Conservation (phyloP, 2,797 vertebrate species). For the Sphenopsis melanotis region DNA sequence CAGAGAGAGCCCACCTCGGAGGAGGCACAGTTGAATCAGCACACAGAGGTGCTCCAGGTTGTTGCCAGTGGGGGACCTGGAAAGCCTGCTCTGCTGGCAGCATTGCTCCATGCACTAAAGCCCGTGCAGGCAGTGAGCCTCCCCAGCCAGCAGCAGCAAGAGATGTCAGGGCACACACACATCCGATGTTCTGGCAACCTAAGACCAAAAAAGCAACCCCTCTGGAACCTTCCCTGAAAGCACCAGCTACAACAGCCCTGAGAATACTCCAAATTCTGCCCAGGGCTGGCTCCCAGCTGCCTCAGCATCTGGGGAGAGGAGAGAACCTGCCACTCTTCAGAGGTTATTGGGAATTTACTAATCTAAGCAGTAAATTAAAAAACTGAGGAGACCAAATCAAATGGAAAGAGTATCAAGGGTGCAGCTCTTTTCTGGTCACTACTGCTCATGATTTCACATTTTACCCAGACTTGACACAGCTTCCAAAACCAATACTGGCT, state of each 20-base stretch:
- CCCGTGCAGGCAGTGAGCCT: not conserved
- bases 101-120: fast-evolving
- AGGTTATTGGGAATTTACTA: not conserved
- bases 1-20: not conserved
- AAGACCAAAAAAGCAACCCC: not conserved
- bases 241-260: not conserved
- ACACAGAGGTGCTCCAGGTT: not conserved
- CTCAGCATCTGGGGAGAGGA: not conserved
- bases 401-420: not conserved
- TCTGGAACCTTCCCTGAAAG: not conserved
- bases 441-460: not conserved
- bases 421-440: not conserved
- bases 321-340: not conserved
- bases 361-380: not conserved
- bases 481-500: not conserved
- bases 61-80: not conserved
- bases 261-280: not conserved
- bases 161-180: not conserved
- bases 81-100: not conserved
- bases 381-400: not conserved
- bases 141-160: not conserved
- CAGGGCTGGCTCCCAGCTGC: not conserved
- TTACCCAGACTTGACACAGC: not conserved
- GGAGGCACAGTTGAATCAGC: not conserved
- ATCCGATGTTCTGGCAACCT: not conserved